phyloP scores from a whole-genome alignment of 2,888 invertebrate species.

The Callimorpha dominula region DNA sequence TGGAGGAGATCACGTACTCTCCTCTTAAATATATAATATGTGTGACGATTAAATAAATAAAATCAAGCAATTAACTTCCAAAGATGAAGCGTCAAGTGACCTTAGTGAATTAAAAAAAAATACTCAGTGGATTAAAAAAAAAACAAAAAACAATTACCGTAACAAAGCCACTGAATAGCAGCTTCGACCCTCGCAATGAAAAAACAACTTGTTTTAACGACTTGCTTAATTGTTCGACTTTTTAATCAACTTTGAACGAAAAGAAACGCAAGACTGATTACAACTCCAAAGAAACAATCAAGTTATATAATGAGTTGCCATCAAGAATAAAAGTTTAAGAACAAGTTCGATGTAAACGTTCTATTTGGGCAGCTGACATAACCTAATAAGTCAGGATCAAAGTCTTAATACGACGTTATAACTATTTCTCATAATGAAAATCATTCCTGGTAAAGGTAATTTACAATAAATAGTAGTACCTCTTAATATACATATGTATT shows the following conservation, averaged over 20 bases:
- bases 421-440: neutral
- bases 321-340: neutral
- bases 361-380: neutral
- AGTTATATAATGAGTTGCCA: slow-evolving; percentile 16
- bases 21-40: too few species aligned
- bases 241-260: slow-evolving; percentile 40
- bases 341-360: neutral
- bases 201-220: slow-evolving; percentile 46
- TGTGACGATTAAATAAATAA: too few species aligned
- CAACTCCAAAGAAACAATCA: slow-evolving; percentile 19
- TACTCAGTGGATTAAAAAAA: neutral
- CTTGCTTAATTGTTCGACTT: slow-evolving; percentile 45
- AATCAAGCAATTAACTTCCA: neutral
- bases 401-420: neutral
- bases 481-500: too few species aligned
- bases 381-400: neutral
- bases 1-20: too few species aligned
- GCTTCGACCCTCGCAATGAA: slow-evolving; percentile 20
- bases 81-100: neutral
- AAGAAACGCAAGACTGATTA: slow-evolving; percentile 12
- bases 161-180: slow-evolving; percentile 34
- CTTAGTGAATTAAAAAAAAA: neutral
- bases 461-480: neutral
- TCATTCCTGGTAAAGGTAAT: neutral
- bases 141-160: slow-evolving; percentile 46